phyloP scores from a whole-genome alignment of 2,888 invertebrate genomes.

The Philonicus albiceps region DNA sequence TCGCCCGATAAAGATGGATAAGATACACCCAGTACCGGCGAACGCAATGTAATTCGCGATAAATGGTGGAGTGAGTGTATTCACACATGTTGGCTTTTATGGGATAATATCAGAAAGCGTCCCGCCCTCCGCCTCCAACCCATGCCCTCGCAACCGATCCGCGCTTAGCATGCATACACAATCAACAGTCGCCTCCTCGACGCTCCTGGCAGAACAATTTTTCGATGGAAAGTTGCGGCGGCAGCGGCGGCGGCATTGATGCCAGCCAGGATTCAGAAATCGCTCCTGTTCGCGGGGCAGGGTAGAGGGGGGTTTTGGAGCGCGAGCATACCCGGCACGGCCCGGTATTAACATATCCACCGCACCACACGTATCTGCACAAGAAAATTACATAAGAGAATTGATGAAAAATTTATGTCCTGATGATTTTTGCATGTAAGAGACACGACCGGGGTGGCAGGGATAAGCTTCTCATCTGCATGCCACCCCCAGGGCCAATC shows the following conservation, averaged over 20 bases:
- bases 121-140: too few species aligned
- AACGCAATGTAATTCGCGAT: slow-evolving; percentile 42
- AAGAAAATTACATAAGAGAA: slow-evolving; percentile 47
- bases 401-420: slow-evolving; percentile 49
- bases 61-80: slow-evolving; percentile 43
- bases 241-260: slow-evolving; percentile 28
- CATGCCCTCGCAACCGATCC: too few species aligned
- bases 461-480: neutral
- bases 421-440: slow-evolving; percentile 49
- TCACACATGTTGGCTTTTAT: slow-evolving; percentile 46
- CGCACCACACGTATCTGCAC: slow-evolving; percentile 17
- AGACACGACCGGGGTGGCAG: neutral
- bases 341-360: slow-evolving; percentile 38
- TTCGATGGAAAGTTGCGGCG: slow-evolving; percentile 33
- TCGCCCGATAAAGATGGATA: slow-evolving; percentile 44
- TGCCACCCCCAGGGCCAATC: slow-evolving; percentile 44
- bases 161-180: slow-evolving; percentile 34
- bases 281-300: neutral
- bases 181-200: slow-evolving; percentile 39
- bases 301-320: neutral
- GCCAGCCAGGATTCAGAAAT: neutral
- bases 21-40: slow-evolving; percentile 26
- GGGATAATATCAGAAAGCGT: slow-evolving; percentile 34
- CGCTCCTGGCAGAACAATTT: slow-evolving; percentile 42
- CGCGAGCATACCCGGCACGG: neutral